Evolutionary conservation across 2,888 invertebrate species (phyloP).

Genomic region (Dorcus hopei): DNA sequence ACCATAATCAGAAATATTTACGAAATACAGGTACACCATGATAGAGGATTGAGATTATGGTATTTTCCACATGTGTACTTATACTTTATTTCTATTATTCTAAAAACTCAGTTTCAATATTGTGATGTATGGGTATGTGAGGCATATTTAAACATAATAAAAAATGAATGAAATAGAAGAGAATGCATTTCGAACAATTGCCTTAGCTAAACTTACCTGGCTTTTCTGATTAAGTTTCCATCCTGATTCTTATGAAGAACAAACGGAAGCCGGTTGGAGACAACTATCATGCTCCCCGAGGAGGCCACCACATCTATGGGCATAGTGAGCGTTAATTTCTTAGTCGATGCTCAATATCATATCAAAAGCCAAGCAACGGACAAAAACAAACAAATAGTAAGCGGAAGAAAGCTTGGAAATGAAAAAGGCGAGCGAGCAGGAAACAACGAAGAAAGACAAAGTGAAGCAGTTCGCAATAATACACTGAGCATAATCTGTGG

Average conservation of each 20-base stretch:
- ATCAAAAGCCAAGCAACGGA: neutral
- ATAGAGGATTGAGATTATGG: no score
- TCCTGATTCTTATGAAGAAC: conserved; percentile 73
- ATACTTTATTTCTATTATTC: no score
- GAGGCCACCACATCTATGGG: conserved; percentile 47
- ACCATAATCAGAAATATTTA: no score
- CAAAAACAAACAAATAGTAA: no score
- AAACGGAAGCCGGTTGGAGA: conserved; percentile 87
- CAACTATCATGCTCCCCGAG: conserved; percentile 79
- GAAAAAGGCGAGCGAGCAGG: neutral
- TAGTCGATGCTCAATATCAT: neutral
- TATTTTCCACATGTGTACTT: no score
- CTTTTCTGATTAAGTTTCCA: conserved; percentile 74
- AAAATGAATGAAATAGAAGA: no score
- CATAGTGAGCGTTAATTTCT: conserved; percentile 5
- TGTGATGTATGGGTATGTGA: no score
- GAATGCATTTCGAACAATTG: no score
- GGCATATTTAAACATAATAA: no score
- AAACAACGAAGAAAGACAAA: conserved; percentile 5
- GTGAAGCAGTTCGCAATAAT: conserved; percentile 9
- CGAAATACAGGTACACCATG: no score
- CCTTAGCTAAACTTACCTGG: conserved; percentile 63
- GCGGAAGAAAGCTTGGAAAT: no score
- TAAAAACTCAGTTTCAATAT: no score
- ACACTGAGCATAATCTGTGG: conserved; percentile 20